Base-by-base conservation (phyloP, 2,113 vertebrate genomes). In the Callopanchax toddi region DNA sequence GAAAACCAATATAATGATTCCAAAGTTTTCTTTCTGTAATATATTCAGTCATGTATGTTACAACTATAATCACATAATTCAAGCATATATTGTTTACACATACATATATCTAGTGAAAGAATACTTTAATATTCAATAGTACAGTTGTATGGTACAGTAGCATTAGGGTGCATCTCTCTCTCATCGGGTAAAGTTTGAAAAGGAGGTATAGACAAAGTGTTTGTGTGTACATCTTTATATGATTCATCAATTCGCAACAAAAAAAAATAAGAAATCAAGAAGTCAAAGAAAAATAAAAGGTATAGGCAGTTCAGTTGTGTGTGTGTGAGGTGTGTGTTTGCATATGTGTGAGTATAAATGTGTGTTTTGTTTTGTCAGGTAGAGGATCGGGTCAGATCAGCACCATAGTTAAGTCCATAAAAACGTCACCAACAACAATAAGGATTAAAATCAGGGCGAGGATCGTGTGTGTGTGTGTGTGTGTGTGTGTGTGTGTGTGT, bases 41-140 rank as follows among this genome's bases (percentile, higher is more conserved):
- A 89, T 88, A 89, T 89, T 90, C 84, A 90, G 79, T 89, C 83
- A 91, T 92, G 86, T 88, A 90, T 89, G 87, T 87, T 89, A 92
- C 89, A 91, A 85, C 81, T 88, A 90, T 80, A 87, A 83, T 91
- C 90, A 91, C 88, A 89, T 91, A 82, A 60, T 90, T 91, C 90
- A 93, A 90, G 87, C 90, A 92, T 91, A 91, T 92, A 92, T 86
- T 63, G 88, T 91, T 85, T 91, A 91, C 88, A 93, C 88, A 88
- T 25, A 61, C 37, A 56, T 83, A 89, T 85, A 90, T 87, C 85
- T 91, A 89, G 87, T 91, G 84, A 90, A 77, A 90, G 83, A 87
- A 89, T 85, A 89, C 78, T 81, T 86, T 79, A 71, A 86, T 87
- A 85, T 86, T 89, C 76, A 83, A 88, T 88, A 89, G 79, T 86